Conservation (phyloP, 1,140 invertebrate genomes). For the Stegodyphus dumicola region DNA sequence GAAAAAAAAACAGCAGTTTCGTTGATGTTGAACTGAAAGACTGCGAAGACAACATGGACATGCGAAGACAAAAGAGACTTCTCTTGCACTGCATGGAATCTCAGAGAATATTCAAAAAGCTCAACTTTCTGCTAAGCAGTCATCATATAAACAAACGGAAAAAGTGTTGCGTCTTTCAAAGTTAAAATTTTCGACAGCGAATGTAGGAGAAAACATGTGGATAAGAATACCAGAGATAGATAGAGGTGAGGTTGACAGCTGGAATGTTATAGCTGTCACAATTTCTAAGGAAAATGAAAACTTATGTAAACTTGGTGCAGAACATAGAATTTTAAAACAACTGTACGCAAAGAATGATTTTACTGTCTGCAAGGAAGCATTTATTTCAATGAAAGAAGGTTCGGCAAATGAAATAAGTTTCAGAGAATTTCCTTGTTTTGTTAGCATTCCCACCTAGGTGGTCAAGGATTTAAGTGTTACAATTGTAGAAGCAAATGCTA, state of each 20-base stretch:
- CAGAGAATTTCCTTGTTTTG: not conserved
- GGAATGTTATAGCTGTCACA: slow-evolving; percentile 13
- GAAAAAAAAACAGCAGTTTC: not conserved
- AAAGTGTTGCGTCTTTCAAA: not conserved
- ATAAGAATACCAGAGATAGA: slow-evolving; percentile 7
- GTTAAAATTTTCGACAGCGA: not conserved
- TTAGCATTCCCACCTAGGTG: not conserved
- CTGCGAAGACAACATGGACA: not conserved
- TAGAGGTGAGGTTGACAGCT: not conserved
- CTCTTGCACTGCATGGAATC: not conserved
- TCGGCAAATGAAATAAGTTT: not conserved
- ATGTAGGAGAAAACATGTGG: not conserved
- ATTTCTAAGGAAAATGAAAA: slow-evolving; percentile 18
- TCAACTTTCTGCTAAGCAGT: not conserved
- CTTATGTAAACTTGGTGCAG: not conserved
- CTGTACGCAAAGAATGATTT: slow-evolving; percentile 14
- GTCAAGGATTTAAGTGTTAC: slow-evolving; percentile 5
- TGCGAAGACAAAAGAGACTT: not conserved
- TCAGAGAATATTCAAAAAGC: not conserved
- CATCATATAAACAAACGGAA: not conserved
- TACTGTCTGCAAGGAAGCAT: slow-evolving; percentile 15
- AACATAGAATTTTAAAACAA: not conserved
- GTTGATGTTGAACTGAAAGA: not conserved
- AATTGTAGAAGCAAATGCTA: slow-evolving; percentile 5
- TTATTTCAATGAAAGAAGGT: not conserved